Evolutionary conservation across 2,888 invertebrate species (phyloP), one percentile per base, ranked within the genome.

Genomic region (Onchidella celtica): DNA sequence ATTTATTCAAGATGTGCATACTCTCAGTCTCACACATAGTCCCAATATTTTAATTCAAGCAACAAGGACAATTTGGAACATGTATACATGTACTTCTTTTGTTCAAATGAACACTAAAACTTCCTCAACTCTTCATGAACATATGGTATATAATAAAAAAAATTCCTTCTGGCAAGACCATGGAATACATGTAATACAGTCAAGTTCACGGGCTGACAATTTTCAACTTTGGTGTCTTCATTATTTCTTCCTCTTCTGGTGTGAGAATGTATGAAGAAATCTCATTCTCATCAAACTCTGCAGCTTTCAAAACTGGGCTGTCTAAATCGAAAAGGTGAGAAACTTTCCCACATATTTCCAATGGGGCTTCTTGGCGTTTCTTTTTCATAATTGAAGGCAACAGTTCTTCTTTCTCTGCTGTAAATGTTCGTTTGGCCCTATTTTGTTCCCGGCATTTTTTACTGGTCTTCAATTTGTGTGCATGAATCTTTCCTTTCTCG

Each of bases 271-370:
- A 79, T 32, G 70, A 61, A 4, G 59, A 2, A 29, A 79, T 79
- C 47, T 79, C 79, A 9, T 29, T 40, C n/a, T 72, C 70, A 32
- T 79, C 72, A 72, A 79, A 79, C 24, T 79, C 79, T 40, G 65
- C 55, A 3, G 27, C 79, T 36, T 11, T 63, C 68, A 79, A 14
- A 24, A 32, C 63, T 57, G 79, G 70, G 32, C 40, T 47, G 32
- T 79, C 70, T 11, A 79, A 34, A 27, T 79, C 47, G 63, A 79
- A 11, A 3, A 40, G 3, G n/a, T 61, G 27, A 0, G 69, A 69
- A 17, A 72, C 29, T 0, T 36, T 47, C n/a, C 24, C 36, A 21
- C 69, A 68, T n/a, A n/a, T n/a, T 32, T 24, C 24, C 14, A 17
- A 0, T 6, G 47, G 34, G 17, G n/a, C 21, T 36, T 76, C 55